phyloP scores from a whole-genome alignment of 2,888 invertebrate genomes.

The Capitulum mitella region DNA sequence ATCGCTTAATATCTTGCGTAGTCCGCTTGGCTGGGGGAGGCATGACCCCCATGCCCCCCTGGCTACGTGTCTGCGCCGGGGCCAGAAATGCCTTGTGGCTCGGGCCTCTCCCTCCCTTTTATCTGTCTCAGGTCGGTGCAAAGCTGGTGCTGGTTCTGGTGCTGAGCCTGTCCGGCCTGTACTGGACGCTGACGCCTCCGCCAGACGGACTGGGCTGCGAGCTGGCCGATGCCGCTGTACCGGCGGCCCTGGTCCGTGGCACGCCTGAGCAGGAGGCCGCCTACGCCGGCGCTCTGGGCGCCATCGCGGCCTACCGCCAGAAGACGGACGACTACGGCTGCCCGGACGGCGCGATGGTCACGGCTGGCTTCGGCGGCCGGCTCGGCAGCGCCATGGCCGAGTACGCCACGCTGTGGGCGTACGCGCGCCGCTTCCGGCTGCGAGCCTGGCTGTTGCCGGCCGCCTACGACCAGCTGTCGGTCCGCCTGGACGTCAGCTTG shows the following conservation, averaged over 20 bases:
- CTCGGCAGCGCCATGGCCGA: not conserved
- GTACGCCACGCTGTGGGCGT: not conserved
- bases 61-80: too few species aligned
- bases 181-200: not conserved
- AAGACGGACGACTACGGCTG: not conserved
- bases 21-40: too few species aligned
- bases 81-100: too few species aligned
- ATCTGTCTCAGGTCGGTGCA: too few species aligned
- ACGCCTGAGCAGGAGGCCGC: not conserved
- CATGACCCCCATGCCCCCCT: too few species aligned
- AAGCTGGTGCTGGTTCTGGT: not conserved
- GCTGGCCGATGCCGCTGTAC: not conserved
- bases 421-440: not conserved
- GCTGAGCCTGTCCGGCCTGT: not conserved
- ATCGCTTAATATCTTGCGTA: too few species aligned
- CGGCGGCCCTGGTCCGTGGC: not conserved
- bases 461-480: not conserved
- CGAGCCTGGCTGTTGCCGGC: conserved; percentile 2
- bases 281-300: not conserved
- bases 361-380: not conserved
- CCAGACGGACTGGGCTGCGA: not conserved
- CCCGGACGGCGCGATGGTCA: not conserved
- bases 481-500: not conserved
- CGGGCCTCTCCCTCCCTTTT: too few species aligned
- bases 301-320: not conserved